Percentiles rank a stretch among this genome's conserved stretches.
Evolutionary conservation across 1,140 invertebrate genomes (phyloP).

Genomic region (Drosophila lini): DNA sequence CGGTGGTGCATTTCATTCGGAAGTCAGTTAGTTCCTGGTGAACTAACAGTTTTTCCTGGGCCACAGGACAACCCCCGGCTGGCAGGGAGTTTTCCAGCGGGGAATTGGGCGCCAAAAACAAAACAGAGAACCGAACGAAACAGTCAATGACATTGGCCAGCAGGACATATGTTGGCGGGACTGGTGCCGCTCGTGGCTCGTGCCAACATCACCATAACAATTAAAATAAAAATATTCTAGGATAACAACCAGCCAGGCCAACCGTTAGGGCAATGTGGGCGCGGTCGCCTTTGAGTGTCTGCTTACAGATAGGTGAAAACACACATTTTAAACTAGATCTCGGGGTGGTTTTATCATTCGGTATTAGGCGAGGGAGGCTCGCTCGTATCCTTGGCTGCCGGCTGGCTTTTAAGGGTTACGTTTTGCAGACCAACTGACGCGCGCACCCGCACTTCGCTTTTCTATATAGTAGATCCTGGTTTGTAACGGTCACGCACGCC

Average conservation of each 20-base stretch:
- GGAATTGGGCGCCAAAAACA: constrained; percentile 75
- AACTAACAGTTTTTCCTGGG: constrained; percentile 73
- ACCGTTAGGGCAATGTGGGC: constrained; percentile 58
- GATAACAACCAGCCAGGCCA: constrained; percentile 45
- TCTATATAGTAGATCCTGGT: constrained; percentile 6
- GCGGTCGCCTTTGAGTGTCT: constrained; percentile 21
- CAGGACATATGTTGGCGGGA: constrained; percentile 55
- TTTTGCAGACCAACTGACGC: constrained; percentile 73
- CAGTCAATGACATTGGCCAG: constrained; percentile 70
- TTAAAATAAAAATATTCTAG: constrained; percentile 76
- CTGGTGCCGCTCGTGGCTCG: constrained; percentile 49
- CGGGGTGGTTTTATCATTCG: constrained; percentile 48
- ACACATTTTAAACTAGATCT: constrained; percentile 63
- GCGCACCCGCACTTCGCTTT: constrained; percentile 43
- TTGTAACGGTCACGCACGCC: constrained; percentile 77
- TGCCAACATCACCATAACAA: constrained; percentile 80
- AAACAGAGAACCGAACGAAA: background rate
- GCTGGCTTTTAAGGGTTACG: constrained; percentile 72
- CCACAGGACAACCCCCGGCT: constrained; percentile 58
- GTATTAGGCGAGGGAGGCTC: constrained; percentile 27
- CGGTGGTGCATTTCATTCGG: constrained; percentile 13
- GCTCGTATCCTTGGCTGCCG: constrained; percentile 23
- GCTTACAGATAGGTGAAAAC: constrained; percentile 27
- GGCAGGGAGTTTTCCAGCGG: constrained; percentile 63
- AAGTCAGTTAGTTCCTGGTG: constrained; percentile 10